Percentiles rank a stretch among this genome's conserved stretches.
Evolutionary conservation across 2,888 invertebrate genomes (phyloP).

Genomic region (Epiblema foenella): DNA sequence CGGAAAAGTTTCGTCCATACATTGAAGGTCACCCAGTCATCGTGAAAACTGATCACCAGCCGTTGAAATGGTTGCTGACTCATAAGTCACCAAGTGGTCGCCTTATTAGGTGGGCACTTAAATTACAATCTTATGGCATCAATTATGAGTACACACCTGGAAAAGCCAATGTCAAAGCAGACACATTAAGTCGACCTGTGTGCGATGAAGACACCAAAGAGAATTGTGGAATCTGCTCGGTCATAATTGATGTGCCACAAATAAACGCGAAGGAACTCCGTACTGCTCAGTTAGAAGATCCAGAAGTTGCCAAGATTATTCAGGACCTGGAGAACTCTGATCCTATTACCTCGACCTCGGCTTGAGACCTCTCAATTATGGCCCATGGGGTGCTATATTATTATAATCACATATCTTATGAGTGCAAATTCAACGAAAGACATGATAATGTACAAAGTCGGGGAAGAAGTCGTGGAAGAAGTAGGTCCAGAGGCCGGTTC

Average conservation of each 20-base stretch:
- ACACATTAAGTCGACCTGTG: conserved; percentile 57
- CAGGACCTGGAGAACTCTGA: conserved; percentile 11
- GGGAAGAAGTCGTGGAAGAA: too few species aligned
- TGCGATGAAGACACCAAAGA: not conserved
- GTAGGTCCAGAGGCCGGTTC: too few species aligned
- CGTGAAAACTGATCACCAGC: conserved; percentile 63
- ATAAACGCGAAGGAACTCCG: conserved; percentile 12
- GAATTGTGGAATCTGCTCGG: conserved; percentile 8
- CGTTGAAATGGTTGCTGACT: conserved; percentile 43
- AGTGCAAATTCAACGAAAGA: too few species aligned
- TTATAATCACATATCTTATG: not conserved
- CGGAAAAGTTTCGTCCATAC: conserved; percentile 48
- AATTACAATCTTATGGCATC: conserved; percentile 9
- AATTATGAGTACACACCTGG: conserved; percentile 18
- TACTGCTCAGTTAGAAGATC: conserved; percentile 28
- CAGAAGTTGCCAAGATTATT: conserved; percentile 29
- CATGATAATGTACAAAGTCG: too few species aligned
- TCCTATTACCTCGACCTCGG: conserved; percentile 9
- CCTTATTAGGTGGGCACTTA: conserved; percentile 19
- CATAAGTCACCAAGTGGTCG: conserved; percentile 15
- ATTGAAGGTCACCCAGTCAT: conserved; percentile 61
- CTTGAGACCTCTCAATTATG: not conserved
- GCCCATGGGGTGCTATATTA: conserved; percentile 10
- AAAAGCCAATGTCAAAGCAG: conserved; percentile 61
- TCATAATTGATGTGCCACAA: conserved; percentile 20